These are phyloP conservation scores for Coecobrya sp. DNA, from an alignment of 2,888 invertebrate genomes.

Conservation along the genomic window DNA sequence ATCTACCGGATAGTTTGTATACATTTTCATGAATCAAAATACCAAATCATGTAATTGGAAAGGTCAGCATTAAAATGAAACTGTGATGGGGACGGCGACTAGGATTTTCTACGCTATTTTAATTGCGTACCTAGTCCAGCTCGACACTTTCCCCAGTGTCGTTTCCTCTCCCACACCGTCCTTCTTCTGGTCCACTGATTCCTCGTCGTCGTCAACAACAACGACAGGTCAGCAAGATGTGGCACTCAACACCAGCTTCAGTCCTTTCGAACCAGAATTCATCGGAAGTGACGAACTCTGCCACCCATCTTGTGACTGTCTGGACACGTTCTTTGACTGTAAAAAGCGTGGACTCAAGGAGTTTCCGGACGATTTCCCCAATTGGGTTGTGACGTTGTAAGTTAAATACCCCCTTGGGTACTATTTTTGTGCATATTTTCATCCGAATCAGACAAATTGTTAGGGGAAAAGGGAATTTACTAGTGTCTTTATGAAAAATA, in stretches of 20 bases:
- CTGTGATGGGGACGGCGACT: conserved; percentile 81
- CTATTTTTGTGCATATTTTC: neutral
- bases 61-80: conserved; percentile 49
- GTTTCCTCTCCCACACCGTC: conserved; percentile 78
- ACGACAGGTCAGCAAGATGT: conserved; percentile 59
- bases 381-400: conserved; percentile 93
- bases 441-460: neutral
- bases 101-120: conserved; percentile 77
- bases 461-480: neutral
- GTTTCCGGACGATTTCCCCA: conserved; percentile 92
- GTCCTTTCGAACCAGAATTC: conserved; percentile 60
- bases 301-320: conserved; percentile 90
- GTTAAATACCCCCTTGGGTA: conserved; percentile 84
- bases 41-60: conserved; percentile 63
- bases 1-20: conserved; percentile 16
- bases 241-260: conserved; percentile 65
- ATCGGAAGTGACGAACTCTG: conserved; percentile 80
- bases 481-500: too few species aligned
- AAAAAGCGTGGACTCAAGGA: conserved; percentile 91
- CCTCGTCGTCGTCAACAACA: conserved; percentile 34
- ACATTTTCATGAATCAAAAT: neutral
- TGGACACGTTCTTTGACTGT: conserved; percentile 93
- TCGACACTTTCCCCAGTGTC: conserved; percentile 70
- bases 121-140: conserved; percentile 78
- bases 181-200: conserved; percentile 69